Conservation (phyloP, 2,797 vertebrate genomes). For the Pseudochirops corinnae region DNA sequence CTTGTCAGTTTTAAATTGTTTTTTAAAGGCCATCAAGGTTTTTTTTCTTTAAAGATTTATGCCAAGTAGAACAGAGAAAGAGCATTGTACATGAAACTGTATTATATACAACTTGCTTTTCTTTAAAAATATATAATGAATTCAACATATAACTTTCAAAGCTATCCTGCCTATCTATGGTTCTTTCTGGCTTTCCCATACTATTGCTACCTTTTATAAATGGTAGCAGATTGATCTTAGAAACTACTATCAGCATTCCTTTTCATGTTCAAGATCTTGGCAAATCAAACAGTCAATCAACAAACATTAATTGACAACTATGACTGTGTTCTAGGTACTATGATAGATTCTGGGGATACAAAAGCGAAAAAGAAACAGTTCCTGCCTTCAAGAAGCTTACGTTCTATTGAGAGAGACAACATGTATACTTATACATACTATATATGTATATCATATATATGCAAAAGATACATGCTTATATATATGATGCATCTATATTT, state of each 20-base stretch:
- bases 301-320: background rate
- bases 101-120: background rate
- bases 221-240: background rate
- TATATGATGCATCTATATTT: background rate
- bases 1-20: conserved; percentile 46
- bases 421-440: background rate
- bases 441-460: no score
- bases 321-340: background rate
- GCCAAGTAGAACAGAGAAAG: background rate
- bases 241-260: background rate
- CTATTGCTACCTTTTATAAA: background rate
- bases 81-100: background rate
- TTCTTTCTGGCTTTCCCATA: background rate
- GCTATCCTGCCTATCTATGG: background rate
- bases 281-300: background rate
- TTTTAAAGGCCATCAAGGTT: background rate
- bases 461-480: background rate
- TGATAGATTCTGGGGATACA: background rate
- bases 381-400: background rate
- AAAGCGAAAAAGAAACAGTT: background rate
- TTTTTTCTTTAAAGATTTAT: background rate
- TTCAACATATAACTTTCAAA: background rate
- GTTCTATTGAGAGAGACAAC: background rate
- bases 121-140: background rate
- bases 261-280: background rate